Evolutionary conservation across 2,113 vertebrate genomes (phyloP), one percentile per base, ranked within the genome.

Genomic region (Todiramphus chloris): DNA sequence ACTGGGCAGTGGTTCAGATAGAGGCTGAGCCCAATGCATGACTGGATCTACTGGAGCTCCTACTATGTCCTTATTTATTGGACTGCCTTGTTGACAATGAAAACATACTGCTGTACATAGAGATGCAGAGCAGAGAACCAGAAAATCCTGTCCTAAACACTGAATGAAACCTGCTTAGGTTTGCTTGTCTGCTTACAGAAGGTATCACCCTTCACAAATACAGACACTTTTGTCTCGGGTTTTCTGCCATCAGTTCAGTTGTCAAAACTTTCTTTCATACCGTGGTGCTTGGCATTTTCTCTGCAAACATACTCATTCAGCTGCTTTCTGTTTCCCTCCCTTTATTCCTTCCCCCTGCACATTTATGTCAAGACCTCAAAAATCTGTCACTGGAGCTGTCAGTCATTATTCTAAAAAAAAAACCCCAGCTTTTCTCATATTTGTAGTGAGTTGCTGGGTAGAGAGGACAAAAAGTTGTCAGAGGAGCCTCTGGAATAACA

Each of bases 201-300:
- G 37, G 63, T 79, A 86, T 77, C 55, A 85, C 37, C 59, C 78
- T 66, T 76, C 62, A 82, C 66, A 84, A 41, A 59, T 9, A 39
- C 55, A 70, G 91, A 77, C 31, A 91, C 2, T 1, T 64, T 93
- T 95, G 59, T 74, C 67, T 88, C 70, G 16, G 3, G 68, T 68
- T 89, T 73, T 46, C 67, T 88, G 16, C 68, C 60, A 50, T 88
- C 63, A 66, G 59, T 83, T 80, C 93, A 86, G 67, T 56, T 95
- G 92, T 95, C 96, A 90, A 90, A 96, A 80, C 50, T 74, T 64
- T 46, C 55, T 76, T 62, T 70, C 51, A 46, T 67, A 28, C 59
- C 73, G 39, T 33, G 64, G 43, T 20, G 16, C 27, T 91, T 94
- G 74, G 63, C 55, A n/a, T 46, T 83, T 85, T 35, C 83, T 60